Evolutionary conservation across 2,888 invertebrate species (phyloP), one percentile per base, ranked within the genome.

Genomic region (Trichopria drosophilae): DNA sequence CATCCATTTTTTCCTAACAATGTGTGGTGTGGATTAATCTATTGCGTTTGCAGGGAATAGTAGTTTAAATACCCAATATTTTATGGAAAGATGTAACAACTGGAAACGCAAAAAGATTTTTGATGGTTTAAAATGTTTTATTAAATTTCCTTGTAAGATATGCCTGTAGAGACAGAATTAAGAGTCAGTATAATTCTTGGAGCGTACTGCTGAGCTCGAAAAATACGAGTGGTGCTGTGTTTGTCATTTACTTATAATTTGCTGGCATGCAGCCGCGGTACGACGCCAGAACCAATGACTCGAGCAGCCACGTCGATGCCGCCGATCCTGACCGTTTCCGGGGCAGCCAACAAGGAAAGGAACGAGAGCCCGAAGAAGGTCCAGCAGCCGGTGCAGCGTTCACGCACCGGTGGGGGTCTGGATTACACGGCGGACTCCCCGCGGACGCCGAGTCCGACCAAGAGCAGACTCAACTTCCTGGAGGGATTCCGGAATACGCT

Each of bases 401-500:
- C 71, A 13, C 67, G 62, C 46, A 63, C 65, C 9, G 67, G 60
- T 6, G 69, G 62, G 23, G 61, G 59, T n/a, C 55, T 64, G 42
- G 65, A 65, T 43, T 5, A 20, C 2, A 15, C 18, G 9, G 51
- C 32, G 7, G 57, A 63, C 15, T 53, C 63, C 3, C 65, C 70
- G 10, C 67, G 73, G 20, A 76, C 77, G 5, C 73, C 73, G 13
- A 76, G 76, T 58, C 76, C 76, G 12, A 78, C 78, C 34, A 79
- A 79, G 63, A 77, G 77, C 60, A 79, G 78, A 56, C 66, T 75
- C 49, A 72, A 71, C 62, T 80, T 84, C 65, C 80, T 84, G 66
- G 83, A 83, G 63, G 84, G 84, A 60, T 82, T 84, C 71, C 78
- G 80, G 58, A 82, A 81, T 71, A 82, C 83, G 5, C 73, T 84